Evolutionary conservation across 2,113 vertebrate genomes (phyloP).

Genomic region (Pedetes capensis): DNA sequence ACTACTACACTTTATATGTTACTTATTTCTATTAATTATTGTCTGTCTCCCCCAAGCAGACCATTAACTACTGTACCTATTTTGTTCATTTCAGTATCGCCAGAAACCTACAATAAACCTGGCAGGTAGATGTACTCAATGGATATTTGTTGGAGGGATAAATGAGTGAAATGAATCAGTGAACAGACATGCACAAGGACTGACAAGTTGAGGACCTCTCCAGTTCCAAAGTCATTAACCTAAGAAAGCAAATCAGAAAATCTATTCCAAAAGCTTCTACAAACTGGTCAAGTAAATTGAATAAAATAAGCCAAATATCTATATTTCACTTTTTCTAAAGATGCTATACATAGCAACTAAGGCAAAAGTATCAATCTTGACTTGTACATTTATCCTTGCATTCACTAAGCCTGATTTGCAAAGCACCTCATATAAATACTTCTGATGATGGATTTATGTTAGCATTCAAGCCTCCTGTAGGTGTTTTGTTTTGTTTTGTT

Average conservation of each 20-base stretch:
- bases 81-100: not conserved
- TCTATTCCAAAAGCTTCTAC: not conserved
- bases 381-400: not conserved
- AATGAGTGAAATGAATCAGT: not conserved
- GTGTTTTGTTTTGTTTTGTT: too few species aligned
- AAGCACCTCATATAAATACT: not conserved
- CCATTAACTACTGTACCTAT: not conserved
- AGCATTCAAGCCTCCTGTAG: not conserved
- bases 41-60: not conserved
- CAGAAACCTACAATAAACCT: not conserved
- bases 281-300: not conserved
- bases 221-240: not conserved
- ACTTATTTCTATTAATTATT: constrained; percentile 28
- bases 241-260: not conserved
- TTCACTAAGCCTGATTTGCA: not conserved
- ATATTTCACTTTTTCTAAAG: not conserved
- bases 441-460: not conserved
- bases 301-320: not conserved
- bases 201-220: not conserved
- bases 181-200: not conserved
- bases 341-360: not conserved
- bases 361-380: not conserved
- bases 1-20: not conserved
- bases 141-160: not conserved
- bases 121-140: not conserved